Evolutionary conservation across 2,888 invertebrate species (phyloP).

Genomic region (Ramazzottius varieornatus): DNA sequence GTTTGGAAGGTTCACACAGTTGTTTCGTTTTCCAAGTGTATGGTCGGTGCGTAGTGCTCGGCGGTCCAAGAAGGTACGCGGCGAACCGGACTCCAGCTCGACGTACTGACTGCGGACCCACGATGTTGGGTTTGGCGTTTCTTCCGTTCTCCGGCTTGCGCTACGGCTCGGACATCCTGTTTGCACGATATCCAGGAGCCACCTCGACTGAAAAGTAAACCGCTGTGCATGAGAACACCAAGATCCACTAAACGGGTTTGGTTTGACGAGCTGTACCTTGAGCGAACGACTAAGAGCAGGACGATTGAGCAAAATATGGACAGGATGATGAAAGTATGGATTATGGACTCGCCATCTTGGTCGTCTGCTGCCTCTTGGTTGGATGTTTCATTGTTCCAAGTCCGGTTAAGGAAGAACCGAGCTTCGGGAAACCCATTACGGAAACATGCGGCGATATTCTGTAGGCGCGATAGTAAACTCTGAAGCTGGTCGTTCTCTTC

Average conservation of each 20-base stretch:
- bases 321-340: neutral
- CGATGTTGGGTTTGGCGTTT: too few relatives aligned
- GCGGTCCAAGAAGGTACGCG: too few relatives aligned
- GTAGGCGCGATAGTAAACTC: neutral
- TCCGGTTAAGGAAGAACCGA: neutral
- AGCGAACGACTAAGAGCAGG: neutral
- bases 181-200: neutral
- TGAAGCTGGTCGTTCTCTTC: neutral
- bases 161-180: neutral
- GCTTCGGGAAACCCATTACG: neutral
- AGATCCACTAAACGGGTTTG: too few relatives aligned
- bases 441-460: neutral
- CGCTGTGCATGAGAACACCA: too few relatives aligned
- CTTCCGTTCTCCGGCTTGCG: neutral
- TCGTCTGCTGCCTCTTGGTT: neutral
- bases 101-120: too few relatives aligned
- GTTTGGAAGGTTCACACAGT: too few relatives aligned
- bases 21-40: too few relatives aligned
- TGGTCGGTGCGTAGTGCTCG: too few relatives aligned
- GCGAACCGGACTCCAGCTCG: too few relatives aligned
- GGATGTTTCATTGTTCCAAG: neutral
- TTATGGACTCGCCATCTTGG: neutral
- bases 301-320: neutral
- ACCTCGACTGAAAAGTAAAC: neutral
- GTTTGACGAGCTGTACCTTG: too few relatives aligned